A percentile compares a stretch with the other conserved stretches of the same genome.
Evolutionary conservation across 2,113 vertebrate genomes (phyloP).

Genomic region (Blennius ocellaris): DNA sequence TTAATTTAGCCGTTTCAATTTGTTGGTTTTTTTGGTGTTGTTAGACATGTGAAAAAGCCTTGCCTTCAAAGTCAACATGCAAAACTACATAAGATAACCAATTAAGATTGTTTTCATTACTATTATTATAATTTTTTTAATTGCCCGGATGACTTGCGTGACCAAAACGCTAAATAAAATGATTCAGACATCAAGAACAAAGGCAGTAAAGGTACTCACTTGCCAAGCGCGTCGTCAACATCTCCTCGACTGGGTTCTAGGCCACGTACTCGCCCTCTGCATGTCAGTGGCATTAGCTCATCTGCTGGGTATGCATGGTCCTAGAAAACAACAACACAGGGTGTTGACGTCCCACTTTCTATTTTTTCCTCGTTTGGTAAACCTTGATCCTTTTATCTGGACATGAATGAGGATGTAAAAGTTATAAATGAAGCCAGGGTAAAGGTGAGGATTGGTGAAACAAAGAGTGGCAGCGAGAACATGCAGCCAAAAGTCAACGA

Average conservation of each 20-base stretch:
- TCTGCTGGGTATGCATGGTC: conserved; percentile 98
- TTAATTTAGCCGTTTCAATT: neutral
- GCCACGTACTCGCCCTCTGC: conserved; percentile 94
- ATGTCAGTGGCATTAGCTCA: conserved; percentile 98
- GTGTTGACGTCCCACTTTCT: neutral
- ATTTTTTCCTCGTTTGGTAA: too few species aligned
- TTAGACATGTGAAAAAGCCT: neutral
- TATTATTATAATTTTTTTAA: neutral
- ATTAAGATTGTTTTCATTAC: neutral
- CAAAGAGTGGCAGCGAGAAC: neutral
- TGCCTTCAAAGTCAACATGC: neutral
- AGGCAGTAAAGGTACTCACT: conserved; percentile 83
- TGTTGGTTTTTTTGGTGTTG: too few species aligned
- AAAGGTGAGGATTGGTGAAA: too few species aligned
- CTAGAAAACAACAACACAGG: conserved; percentile 73
- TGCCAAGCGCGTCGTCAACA: conserved; percentile 96
- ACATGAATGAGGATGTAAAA: too few species aligned
- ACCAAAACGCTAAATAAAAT: too few species aligned
- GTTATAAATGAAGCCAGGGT: too few species aligned
- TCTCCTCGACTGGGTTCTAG: conserved; percentile 97
- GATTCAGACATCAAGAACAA: neutral
- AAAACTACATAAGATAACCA: neutral
- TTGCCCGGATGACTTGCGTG: too few species aligned
- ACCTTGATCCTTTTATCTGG: too few species aligned
- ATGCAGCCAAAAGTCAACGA: neutral